Base-by-base conservation (phyloP, 1,140 invertebrate species). In the Drosophila pseudoananassae region DNA sequence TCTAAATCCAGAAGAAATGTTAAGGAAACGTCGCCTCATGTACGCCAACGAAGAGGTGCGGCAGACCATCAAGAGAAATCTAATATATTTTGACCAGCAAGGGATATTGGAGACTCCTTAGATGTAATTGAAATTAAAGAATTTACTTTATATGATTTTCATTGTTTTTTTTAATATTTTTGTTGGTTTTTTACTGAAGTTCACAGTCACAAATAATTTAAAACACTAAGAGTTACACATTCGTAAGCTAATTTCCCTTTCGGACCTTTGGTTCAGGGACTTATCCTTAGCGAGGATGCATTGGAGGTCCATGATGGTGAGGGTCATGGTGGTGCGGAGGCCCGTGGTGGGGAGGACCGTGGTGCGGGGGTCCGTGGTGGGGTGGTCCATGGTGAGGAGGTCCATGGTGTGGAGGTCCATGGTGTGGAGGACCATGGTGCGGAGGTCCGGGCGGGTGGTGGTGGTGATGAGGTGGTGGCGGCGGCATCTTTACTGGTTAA, bases 41-140 rank as follows among this genome's bases (percentile, higher is more conserved):
- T 90, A 69, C 59, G 31, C 33, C n/a, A 78, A 61, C 25, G 23
- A 79, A 36, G 55, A 81, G 17, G 72, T 90, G 7, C 23, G 27
- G 3, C 25, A 76, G 2, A 74, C 55, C 0, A 23, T 87, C n/a
- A 61, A 61, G 15, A 71, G 66, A 17, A 64, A 51, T 3, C 66
- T 90, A 9, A 25, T 49, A 0, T 25, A 61, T 31, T 78, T 87
- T 51, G 71, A 90, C 10, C 63, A 84, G 36, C 51, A 78, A 29
- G 76, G 82, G 14, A 46, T 89, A 38, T 27, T 90, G 12, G 70
- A 90, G 29, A 53, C 45, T 36, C 33, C 33, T n/a, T 36, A 36
- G 25, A 17, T 40, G 0, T 27, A 27, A 5, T 27, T 27, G 25
- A 7, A 27, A 27, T 27, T 7, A 7, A 27, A 27, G 25, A 27